phyloP scores from a whole-genome alignment of 2,797 vertebrate genomes.

The Chelidonichthys spinosus region DNA sequence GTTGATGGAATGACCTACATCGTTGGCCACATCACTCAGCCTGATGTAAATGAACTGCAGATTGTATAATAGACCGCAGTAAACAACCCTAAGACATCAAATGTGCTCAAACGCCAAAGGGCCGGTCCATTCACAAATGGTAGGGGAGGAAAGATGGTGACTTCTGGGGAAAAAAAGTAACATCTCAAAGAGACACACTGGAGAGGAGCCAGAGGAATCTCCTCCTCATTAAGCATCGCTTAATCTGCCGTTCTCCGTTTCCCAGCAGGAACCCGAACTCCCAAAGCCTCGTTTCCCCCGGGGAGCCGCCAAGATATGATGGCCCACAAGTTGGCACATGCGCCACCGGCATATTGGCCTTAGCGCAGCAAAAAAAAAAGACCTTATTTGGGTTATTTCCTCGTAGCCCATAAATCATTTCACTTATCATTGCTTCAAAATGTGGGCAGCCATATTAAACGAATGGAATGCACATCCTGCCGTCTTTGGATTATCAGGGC shows the following conservation, averaged over 20 bases:
- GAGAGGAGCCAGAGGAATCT: constrained; percentile 30
- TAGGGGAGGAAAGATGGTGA: neutral
- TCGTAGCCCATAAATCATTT: neutral
- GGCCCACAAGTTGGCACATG: constrained; percentile 15
- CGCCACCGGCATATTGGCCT: constrained; percentile 22
- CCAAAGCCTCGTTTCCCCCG: constrained; percentile 10
- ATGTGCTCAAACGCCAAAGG: neutral
- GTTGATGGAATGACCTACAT: no score
- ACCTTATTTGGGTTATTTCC: constrained; percentile 8
- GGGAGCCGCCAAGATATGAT: constrained; percentile 23
- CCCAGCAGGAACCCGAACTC: constrained; percentile 17
- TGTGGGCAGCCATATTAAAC: neutral
- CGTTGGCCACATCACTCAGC: neutral
- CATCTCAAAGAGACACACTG: neutral
- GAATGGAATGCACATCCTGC: neutral
- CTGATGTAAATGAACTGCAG: neutral
- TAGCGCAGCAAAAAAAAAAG: neutral
- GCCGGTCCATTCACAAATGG: neutral
- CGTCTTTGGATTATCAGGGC: constrained; percentile 12
- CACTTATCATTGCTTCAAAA: neutral
- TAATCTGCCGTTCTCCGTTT: constrained; percentile 29
- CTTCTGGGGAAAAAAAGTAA: neutral
- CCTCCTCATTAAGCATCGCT: constrained; percentile 12
- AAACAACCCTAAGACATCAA: neutral
- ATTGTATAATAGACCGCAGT: neutral